Evolutionary conservation across 2,113 vertebrate genomes (phyloP), one percentile per base, ranked within the genome.

Genomic region (Caranx ignobilis): DNA sequence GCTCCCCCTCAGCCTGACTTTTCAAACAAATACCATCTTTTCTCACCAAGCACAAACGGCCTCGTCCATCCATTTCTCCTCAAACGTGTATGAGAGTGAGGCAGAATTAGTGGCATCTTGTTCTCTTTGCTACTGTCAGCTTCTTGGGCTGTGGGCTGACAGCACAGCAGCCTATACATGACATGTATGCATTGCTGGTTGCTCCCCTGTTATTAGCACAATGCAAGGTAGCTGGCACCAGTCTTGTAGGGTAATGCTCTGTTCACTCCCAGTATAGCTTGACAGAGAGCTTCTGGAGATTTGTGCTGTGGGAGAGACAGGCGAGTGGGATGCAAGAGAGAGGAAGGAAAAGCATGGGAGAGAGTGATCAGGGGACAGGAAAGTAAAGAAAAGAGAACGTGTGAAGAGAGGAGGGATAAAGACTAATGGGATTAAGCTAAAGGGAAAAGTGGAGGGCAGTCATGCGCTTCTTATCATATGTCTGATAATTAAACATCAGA

Each of bases 401-500:
- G 45, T 12, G 9, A 18, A 18, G 13, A 32, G 12, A 10, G 26
- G 50, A 6, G 18, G 19, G 48, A n/a, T n/a, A 19, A 18, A 41
- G 39, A 41, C 8, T 41, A 2, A 41, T 10, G 39, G 39, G 8
- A 41, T 9, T 7, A 41, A 10, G 39, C 39, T 11, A 35, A 3
- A 18, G 56, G 54, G 35, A 21, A 43, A 39, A 47, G 18, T 6
- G 26, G 32, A 48, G 18, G 16, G 68, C 93, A 95, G 93, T 96
- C 95, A 95, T 94, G 74, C 43, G 93, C 90, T 91, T 93, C 95
- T 94, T 95, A 41, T 41, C 8, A 41, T 94, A 94, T 95, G 88
- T 96, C 95, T 91, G 92, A 97, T 96, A 96, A 96, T 97, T 96
- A 96, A 96, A 89, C 96, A 95, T 95, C 94, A 91, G 95, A 96